These are phyloP conservation scores for Berghia stephanieae DNA, from an alignment of 1,140 invertebrate genomes.

Conservation along the genomic window DNA sequence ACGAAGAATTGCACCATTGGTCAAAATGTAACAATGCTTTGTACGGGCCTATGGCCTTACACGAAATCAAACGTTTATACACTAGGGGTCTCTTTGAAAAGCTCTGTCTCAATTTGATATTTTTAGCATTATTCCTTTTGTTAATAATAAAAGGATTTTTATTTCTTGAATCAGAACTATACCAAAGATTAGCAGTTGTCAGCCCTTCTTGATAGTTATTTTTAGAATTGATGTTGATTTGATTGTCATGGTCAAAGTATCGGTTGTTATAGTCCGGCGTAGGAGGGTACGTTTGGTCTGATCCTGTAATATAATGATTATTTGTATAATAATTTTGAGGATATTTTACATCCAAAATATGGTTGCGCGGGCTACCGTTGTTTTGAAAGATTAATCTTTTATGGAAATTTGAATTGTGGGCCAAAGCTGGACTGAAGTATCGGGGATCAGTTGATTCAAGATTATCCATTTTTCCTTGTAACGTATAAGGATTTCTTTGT, in stretches of 20 bases:
- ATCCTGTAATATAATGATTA: too few relatives aligned
- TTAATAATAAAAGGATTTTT: not conserved
- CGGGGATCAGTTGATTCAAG: not conserved
- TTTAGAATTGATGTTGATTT: not conserved
- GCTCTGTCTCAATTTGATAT: not conserved
- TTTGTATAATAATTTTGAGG: too few relatives aligned
- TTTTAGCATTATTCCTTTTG: not conserved
- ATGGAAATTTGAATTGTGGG: too few relatives aligned
- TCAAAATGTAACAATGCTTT: conserved; percentile 35
- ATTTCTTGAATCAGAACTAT: not conserved
- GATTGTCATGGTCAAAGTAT: too few relatives aligned
- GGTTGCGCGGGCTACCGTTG: too few relatives aligned
- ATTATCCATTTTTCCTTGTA: not conserved
- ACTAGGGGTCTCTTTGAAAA: not conserved
- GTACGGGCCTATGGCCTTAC: conserved; percentile 36
- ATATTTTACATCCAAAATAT: too few relatives aligned
- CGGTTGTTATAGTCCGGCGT: too few relatives aligned
- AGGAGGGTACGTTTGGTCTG: too few relatives aligned
- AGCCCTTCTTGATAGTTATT: not conserved
- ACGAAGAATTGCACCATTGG: conserved; percentile 41
- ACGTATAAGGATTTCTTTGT: not conserved
- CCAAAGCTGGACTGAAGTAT: too few relatives aligned
- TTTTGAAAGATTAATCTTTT: too few relatives aligned
- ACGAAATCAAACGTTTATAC: not conserved
- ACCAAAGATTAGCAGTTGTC: not conserved